Evolutionary conservation across 2,888 invertebrate genomes (phyloP).

Genomic region (Salpingus planirostris): DNA sequence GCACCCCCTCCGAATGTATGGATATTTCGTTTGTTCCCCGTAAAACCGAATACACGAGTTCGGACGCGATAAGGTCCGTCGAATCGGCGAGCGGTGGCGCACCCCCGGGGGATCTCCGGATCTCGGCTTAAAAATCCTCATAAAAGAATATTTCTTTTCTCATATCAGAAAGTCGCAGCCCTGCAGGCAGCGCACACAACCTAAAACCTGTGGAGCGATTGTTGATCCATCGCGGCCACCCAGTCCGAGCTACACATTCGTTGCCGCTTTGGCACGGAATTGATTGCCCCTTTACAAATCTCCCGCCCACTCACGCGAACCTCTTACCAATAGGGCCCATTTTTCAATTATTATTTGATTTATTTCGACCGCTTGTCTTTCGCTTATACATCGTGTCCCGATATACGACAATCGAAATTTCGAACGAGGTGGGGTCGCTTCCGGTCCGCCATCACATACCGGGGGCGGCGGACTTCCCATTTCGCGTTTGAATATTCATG

Average conservation of each 20-base stretch:
- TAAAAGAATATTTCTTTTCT: slow-evolving; percentile 35
- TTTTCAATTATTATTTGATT: slow-evolving; percentile 16
- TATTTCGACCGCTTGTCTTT: too few species aligned
- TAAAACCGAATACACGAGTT: slow-evolving; percentile 6
- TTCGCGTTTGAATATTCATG: slow-evolving; percentile 19
- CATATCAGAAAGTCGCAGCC: slow-evolving; percentile 36
- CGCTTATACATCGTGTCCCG: too few species aligned
- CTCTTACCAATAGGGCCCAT: slow-evolving; percentile 9
- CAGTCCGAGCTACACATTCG: slow-evolving; percentile 21
- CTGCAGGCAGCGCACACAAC: slow-evolving; percentile 19
- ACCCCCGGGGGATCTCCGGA: slow-evolving; percentile 19
- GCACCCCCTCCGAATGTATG: slow-evolving; percentile 8
- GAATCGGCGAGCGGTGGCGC: slow-evolving; percentile 7
- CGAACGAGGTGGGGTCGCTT: too few species aligned
- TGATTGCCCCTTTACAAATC: slow-evolving; percentile 20
- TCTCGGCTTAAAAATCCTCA: slow-evolving; percentile 29
- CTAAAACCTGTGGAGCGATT: slow-evolving; percentile 33
- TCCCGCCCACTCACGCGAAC: slow-evolving; percentile 6
- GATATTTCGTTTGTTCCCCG: slow-evolving; percentile 5
- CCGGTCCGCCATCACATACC: too few species aligned
- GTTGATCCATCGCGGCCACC: slow-evolving; percentile 22
- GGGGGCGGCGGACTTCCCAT: too few species aligned
- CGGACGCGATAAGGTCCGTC: slow-evolving; percentile 10
- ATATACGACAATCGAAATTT: too few species aligned
- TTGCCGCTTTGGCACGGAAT: slow-evolving; percentile 18